A percentile compares a stretch with the other conserved stretches of the same genome.
Conservation (phyloP, 2,113 vertebrate genomes). For the Variabilichromis moorii region DNA sequence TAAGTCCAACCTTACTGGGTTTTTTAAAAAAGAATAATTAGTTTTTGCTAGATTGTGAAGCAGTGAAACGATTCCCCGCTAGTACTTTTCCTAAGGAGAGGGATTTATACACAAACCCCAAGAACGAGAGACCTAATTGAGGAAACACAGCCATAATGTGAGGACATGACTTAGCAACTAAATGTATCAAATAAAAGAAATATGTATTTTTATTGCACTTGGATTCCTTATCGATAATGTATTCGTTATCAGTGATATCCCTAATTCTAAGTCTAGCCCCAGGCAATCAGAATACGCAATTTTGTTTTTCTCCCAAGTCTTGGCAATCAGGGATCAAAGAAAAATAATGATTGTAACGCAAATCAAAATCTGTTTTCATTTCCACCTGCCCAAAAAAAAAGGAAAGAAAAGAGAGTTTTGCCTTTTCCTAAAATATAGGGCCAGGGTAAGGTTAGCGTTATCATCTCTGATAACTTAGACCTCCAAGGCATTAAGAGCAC, state of each 20-base stretch:
- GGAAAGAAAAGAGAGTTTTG: background rate
- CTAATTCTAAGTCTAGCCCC: background rate
- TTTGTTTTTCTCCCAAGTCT: background rate
- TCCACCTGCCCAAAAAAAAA: background rate
- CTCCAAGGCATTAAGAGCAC: background rate
- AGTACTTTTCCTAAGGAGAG: background rate
- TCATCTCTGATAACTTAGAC: background rate
- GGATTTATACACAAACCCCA: background rate
- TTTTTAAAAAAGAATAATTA: background rate
- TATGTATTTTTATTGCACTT: conserved; percentile 13
- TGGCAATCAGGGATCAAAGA: background rate
- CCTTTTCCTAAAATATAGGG: background rate
- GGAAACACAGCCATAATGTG: background rate
- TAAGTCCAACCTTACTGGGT: background rate
- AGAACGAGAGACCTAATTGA: background rate
- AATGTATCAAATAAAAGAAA: conserved; percentile 12
- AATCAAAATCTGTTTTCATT: background rate
- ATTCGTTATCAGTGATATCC: background rate
- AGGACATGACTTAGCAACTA: background rate
- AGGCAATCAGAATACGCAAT: background rate
- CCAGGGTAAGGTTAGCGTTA: background rate
- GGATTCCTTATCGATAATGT: background rate
- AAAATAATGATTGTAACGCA: background rate
- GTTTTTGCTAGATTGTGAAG: background rate
- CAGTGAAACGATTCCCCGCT: background rate